Conservation (phyloP, 2,888 invertebrate species). For the Meandrusa payeni region DNA sequence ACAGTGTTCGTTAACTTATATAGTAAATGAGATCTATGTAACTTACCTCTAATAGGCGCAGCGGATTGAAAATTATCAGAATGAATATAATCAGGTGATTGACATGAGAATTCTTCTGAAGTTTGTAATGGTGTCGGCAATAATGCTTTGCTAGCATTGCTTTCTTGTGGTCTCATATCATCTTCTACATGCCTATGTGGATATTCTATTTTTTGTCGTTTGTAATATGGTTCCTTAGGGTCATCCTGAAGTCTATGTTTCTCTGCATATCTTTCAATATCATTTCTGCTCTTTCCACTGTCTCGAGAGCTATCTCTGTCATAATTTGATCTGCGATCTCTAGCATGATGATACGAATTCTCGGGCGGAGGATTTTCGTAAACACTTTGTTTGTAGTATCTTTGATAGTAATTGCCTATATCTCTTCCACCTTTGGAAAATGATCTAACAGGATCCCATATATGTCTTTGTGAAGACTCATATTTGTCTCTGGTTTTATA, state of each 20-base stretch:
- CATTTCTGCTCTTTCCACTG: constrained; percentile 32
- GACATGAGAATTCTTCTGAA: constrained; percentile 44
- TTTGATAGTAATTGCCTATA: constrained; percentile 31
- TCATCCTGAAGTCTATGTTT: constrained; percentile 47
- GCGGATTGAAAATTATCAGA: constrained; percentile 22
- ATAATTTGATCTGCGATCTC: constrained; percentile 34
- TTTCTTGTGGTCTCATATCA: constrained; percentile 14
- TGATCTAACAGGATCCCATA: constrained; percentile 42
- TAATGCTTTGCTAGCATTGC: constrained; percentile 26
- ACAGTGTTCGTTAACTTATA: too few relatives aligned
- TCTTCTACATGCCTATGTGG: constrained; percentile 8
- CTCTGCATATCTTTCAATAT: constrained; percentile 33
- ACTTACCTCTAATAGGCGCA: constrained; percentile 48
- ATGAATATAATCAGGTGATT: constrained; percentile 57
- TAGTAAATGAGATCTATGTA: too few relatives aligned
- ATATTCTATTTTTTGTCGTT: constrained; percentile 43
- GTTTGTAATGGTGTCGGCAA: constrained; percentile 29
- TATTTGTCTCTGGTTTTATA: constrained; percentile 39
- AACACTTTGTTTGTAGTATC: constrained; percentile 38
- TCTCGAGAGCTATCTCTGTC: constrained; percentile 35
- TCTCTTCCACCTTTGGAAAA: constrained; percentile 34
- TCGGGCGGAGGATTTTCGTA: constrained; percentile 47
- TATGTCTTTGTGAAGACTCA: constrained; percentile 38
- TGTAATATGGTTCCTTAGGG: constrained; percentile 46
- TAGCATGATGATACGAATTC: constrained; percentile 32